Evolutionary conservation across 2,888 invertebrate genomes (phyloP).

Genomic region (Hypolimnas misippus): DNA sequence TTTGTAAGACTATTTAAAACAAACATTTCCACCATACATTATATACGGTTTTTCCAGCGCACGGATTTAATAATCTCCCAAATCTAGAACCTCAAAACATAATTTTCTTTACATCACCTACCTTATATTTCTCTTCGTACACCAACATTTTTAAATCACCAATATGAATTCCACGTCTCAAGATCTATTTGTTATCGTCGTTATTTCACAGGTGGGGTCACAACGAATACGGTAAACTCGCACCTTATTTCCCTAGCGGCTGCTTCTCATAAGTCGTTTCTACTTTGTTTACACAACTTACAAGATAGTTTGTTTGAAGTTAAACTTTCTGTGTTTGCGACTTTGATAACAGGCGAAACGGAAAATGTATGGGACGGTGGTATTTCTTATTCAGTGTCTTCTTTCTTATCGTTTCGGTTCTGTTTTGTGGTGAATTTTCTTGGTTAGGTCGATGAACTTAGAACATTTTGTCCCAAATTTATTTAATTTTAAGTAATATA

Average conservation of each 20-base stretch:
- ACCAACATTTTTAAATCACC: constrained; percentile 20
- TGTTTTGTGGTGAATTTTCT: background rate
- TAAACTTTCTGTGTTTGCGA: constrained; percentile 27
- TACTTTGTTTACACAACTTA: constrained; percentile 34
- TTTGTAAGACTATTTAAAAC: no score
- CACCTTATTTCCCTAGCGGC: constrained; percentile 66
- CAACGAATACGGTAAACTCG: constrained; percentile 56
- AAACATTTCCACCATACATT: no score
- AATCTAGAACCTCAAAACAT: no score
- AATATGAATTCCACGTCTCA: constrained; percentile 8
- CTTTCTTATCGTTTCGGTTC: background rate
- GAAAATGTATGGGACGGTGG: constrained; percentile 17
- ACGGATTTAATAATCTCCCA: no score
- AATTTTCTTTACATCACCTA: no score
- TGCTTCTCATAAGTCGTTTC: constrained; percentile 43
- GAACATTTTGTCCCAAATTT: background rate
- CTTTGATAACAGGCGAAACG: constrained; percentile 20
- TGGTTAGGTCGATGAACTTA: background rate
- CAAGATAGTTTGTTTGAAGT: constrained; percentile 33
- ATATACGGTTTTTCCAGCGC: no score
- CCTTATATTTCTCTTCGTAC: no score
- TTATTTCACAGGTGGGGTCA: constrained; percentile 39
- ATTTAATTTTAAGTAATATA: no score
- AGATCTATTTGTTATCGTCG: constrained; percentile 33
- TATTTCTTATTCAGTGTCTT: constrained; percentile 6